Percentiles rank a stretch among this genome's conserved stretches.
These are phyloP conservation scores for Antechinus stuartii DNA, from an alignment of 2,113 vertebrate species.

Conservation along the genomic window DNA sequence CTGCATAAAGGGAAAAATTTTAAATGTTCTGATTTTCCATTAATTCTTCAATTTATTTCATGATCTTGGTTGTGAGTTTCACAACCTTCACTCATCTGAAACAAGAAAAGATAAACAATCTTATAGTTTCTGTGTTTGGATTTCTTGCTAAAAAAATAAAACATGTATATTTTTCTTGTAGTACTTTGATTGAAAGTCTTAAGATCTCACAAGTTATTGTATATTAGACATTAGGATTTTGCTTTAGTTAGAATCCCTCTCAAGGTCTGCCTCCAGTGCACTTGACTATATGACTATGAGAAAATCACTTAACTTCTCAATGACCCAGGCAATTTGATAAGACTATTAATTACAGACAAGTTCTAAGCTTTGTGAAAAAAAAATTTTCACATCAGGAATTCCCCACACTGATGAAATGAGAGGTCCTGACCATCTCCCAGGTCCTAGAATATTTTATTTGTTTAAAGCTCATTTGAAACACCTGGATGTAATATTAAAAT, in stretches of 20 bases:
- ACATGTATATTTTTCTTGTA: background rate
- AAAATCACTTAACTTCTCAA: background rate
- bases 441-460: background rate
- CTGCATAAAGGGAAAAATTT: background rate
- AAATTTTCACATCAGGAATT: background rate
- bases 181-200: background rate
- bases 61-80: background rate
- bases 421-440: background rate
- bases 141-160: background rate
- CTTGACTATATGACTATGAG: background rate
- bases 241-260: background rate
- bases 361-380: background rate
- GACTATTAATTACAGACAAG: background rate
- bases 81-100: background rate
- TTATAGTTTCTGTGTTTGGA: background rate
- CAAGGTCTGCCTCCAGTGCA: background rate
- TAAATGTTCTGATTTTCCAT: background rate
- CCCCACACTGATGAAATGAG: background rate
- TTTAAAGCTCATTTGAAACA: background rate
- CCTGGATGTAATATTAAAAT: background rate
- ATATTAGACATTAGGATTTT: background rate
- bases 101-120: background rate
- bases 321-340: background rate
- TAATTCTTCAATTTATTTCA: background rate
- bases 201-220: background rate